Evolutionary conservation across 1,140 invertebrate species (phyloP).

Genomic region (Latrodectus geometricus): DNA sequence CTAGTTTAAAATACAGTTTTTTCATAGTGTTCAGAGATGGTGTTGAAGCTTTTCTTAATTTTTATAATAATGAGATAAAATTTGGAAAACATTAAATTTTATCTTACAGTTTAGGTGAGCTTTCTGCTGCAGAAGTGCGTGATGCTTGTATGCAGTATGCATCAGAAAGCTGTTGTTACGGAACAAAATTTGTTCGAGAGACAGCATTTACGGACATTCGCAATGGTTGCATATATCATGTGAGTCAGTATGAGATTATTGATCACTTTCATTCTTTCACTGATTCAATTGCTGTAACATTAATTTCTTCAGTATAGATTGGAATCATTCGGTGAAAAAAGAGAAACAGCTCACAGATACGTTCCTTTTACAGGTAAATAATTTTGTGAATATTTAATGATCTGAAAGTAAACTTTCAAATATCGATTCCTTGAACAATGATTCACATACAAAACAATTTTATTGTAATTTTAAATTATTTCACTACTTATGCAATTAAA

Average conservation of each 20-base stretch:
- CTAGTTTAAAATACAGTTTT: no score
- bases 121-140: constrained; percentile 71
- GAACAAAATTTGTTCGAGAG: constrained; percentile 70
- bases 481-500: no score
- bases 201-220: constrained; percentile 70
- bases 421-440: no score
- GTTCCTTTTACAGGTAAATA: constrained; percentile 69
- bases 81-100: background rate
- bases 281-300: background rate
- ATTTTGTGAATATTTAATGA: background rate
- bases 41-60: no score
- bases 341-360: constrained; percentile 72
- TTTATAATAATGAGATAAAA: no score
- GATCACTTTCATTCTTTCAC: background rate
- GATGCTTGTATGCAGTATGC: constrained; percentile 70
- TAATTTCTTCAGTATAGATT: constrained; percentile 71
- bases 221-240: constrained; percentile 40
- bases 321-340: constrained; percentile 73
- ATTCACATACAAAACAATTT: no score
- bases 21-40: no score
- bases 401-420: no score
- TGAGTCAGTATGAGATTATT: constrained; percentile 9
- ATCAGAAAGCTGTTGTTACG: constrained; percentile 73
- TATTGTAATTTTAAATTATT: no score
- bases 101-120: background rate